Evolutionary conservation across 2,797 vertebrate species (phyloP), one percentile per base, ranked within the genome.

Genomic region (Danio aesculapii): DNA sequence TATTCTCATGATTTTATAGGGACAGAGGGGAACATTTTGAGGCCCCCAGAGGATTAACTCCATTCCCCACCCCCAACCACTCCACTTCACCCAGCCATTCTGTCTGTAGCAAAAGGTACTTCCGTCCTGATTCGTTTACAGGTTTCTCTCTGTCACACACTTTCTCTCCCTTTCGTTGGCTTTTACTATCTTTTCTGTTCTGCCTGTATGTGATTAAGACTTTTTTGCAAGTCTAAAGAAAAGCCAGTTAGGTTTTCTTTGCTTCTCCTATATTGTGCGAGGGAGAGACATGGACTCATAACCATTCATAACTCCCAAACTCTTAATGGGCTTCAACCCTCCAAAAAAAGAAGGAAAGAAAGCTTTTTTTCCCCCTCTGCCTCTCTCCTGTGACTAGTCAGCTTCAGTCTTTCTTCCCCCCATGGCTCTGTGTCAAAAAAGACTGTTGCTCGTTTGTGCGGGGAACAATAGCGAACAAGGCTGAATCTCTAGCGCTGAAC

Each of bases 401-500:
- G 96, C 95, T 94, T 93, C 93, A 94, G 97, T 96, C 96, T 97
- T 97, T 97, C 96, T 99, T 97, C 97, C 96, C 95, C 95, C 97
- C 95, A 95, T 96, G 96, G 97, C 96, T 97, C 96, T 94, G 96
- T 97, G 97, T 98, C 97, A 97, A 97, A 98, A 97, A 98, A 98
- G 96, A 98, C 98, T 98, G 97, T 97, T 97, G 95, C 96, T 96
- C 97, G 97, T 98, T 98, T 96, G 97, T 96, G 95, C 85, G 88
- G 93, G 85, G 94, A 94, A 97, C 97, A 98, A 98, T 97, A 96
- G 95, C 92, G 96, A 97, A 98, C 97, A 97, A 96, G 95, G 95
- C 95, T 96, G 96, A 97, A 97, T 97, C 97, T 97, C 95, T 95
- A 95, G 96, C 90, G 89, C 95, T 93, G 95, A 96, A 99, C 98